These are phyloP conservation scores for Pithys albifrons DNA, from an alignment of 2,113 vertebrate species.

Conservation along the genomic window DNA sequence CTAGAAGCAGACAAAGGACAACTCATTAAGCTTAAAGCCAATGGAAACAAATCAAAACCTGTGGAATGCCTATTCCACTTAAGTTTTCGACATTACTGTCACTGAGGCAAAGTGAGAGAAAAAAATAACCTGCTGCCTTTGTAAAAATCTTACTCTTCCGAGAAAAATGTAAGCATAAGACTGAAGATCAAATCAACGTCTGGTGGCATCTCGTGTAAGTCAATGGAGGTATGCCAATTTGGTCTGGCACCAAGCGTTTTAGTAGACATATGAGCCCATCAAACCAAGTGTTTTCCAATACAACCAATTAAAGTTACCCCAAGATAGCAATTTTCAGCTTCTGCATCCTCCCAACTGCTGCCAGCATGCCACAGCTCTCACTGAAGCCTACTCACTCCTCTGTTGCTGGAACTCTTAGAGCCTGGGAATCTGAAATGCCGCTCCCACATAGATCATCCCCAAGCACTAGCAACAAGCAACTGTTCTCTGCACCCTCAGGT, in stretches of 20 bases:
- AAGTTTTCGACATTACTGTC: not conserved
- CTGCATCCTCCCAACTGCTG: slow-evolving; percentile 41
- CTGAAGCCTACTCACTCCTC: slow-evolving; percentile 51
- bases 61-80: not conserved
- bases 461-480: not conserved
- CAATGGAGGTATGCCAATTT: slow-evolving; percentile 22
- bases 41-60: not conserved
- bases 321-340: slow-evolving; percentile 46
- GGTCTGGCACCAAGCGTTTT: slow-evolving; percentile 36
- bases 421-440: slow-evolving; percentile 39
- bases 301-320: slow-evolving; percentile 51
- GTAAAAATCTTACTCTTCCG: not conserved
- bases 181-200: not conserved
- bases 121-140: not conserved
- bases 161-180: not conserved
- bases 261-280: slow-evolving; percentile 30
- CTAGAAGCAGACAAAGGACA: not conserved
- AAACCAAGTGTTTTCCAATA: slow-evolving; percentile 52
- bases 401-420: slow-evolving; percentile 36
- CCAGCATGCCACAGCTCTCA: slow-evolving; percentile 33
- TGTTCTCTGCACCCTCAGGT: not conserved
- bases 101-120: not conserved
- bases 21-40: not conserved
- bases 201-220: slow-evolving; percentile 25
- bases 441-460: slow-evolving; percentile 32